Percentiles rank a stretch among this genome's conserved stretches.
Conservation (phyloP, 2,797 vertebrate species). For the Propithecus deckenii region DNA sequence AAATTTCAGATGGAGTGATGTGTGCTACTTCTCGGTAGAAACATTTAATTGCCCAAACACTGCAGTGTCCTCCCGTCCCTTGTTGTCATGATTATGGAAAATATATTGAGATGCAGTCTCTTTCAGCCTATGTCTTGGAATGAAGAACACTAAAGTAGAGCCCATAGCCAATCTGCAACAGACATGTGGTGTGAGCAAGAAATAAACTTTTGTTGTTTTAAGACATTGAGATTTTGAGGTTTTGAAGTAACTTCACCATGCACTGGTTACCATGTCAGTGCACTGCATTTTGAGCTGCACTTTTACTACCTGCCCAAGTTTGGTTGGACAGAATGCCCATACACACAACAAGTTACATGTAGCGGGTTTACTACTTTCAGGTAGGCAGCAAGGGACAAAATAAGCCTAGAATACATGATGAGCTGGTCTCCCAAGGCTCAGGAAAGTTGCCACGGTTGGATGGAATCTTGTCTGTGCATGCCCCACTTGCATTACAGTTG, state of each 20-base stretch:
- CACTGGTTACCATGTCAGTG: neutral
- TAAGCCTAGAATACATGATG: neutral
- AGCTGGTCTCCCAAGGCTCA: neutral
- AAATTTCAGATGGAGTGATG: too few relatives aligned
- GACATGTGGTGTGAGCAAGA: too few relatives aligned
- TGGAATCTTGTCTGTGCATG: neutral
- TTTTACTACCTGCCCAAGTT: neutral
- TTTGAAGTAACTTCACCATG: neutral
- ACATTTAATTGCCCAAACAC: neutral
- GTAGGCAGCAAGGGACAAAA: neutral
- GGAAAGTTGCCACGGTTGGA: too few relatives aligned
- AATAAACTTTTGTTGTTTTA: too few relatives aligned
- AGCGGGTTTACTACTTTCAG: neutral
- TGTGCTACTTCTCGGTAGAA: too few relatives aligned
- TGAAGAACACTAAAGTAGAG: neutral
- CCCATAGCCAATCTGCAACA: neutral
- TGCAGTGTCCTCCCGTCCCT: neutral
- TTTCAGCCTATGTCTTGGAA: neutral
- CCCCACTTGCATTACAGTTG: neutral
- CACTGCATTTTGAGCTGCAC: too few relatives aligned
- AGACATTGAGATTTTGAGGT: too few relatives aligned
- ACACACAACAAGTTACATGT: neutral
- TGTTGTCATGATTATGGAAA: neutral
- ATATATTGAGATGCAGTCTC: neutral
- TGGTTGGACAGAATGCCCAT: neutral